Base-by-base conservation (phyloP, 2,888 invertebrate genomes). In the Caenorhabditis wallacei region DNA sequence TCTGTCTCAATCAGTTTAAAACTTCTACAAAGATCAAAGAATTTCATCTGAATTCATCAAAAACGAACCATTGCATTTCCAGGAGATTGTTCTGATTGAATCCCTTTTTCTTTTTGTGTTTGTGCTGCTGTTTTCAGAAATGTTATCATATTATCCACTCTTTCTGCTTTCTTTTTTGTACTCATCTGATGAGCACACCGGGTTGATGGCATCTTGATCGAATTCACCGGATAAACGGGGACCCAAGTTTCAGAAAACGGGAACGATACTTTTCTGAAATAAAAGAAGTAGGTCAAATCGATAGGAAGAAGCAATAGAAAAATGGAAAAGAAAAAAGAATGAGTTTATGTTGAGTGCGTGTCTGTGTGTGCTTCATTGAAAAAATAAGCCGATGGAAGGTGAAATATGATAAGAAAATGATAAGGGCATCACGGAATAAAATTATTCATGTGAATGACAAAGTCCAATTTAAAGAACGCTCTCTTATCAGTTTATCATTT, bases 111-210 rank as follows among this genome's bases (percentile, higher is more conserved):
- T 57, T 71, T 70, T 16, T 71, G 57, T 46, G 71, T 24, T 30
- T 57, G 40, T 13, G 57, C 85, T n/a, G 90, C 90, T 24, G 86
- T 81, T 69, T 89, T 89, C 22, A 88, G 71, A 74, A 89, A 90
- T 18, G 84, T 66, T 61, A 89, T 86, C 66, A 90, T 82, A 53
- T 54, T 86, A 61, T 87, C 88, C 68, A 90, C 82, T 54, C 90
- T 63, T 69, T 89, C 88, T 24, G 72, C 71, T 66, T 86, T 88
- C 84, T 90, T 90, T 57, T 88, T 88, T 22, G 78, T 30, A 53
- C 88, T 88, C 82, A 88, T 66, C 35, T 78, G 76, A 79, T 90
- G 90, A 72, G 89, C 89, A 66, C 90, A 90, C 54, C 89, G 86
- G 24, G 80, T 82, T 26, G 90, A 83, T 72, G 89, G 88, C 90